These are phyloP conservation scores for Pao palembangensis DNA, from an alignment of 2,113 vertebrate species.

Conservation along the genomic window DNA sequence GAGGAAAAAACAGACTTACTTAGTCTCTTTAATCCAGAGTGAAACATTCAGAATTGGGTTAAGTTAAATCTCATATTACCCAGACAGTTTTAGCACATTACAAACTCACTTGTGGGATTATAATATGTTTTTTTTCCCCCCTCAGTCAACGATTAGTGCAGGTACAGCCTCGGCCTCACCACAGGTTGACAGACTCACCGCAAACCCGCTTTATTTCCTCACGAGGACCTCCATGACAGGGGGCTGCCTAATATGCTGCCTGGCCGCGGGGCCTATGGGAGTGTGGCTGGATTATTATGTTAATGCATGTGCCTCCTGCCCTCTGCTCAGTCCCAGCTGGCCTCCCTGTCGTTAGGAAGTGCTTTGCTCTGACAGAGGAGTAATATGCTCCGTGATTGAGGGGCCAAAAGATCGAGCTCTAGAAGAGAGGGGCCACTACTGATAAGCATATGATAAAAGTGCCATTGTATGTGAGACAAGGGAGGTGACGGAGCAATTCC, in stretches of 20 bases:
- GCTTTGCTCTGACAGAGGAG: conserved; percentile 98
- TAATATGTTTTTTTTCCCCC: conserved; percentile 44
- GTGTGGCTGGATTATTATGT: conserved; percentile 98
- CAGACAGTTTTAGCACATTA: conserved; percentile 16
- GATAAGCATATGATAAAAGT: conserved; percentile 88
- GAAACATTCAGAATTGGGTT: conserved; percentile 60
- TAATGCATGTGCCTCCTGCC: conserved; percentile 97
- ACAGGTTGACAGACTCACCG: conserved; percentile 92
- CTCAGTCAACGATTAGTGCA: conserved; percentile 62
- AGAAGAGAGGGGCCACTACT: conserved; percentile 79
- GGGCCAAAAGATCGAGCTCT: conserved; percentile 92
- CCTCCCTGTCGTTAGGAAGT: conserved; percentile 94
- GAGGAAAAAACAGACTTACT: conserved; percentile 45
- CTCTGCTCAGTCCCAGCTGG: conserved; percentile 97
- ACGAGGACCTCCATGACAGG: conserved; percentile 75
- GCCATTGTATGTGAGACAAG: conserved; percentile 70
- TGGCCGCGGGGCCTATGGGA: conserved; percentile 96
- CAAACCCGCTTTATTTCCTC: conserved; percentile 75
- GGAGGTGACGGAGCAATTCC: conserved; percentile 65
- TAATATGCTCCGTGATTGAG: conserved; percentile 99
- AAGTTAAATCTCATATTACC: conserved; percentile 48
- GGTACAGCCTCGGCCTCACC: conserved; percentile 65
- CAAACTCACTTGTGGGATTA: conserved; percentile 11
- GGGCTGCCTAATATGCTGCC: conserved; percentile 95
- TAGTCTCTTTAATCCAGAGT: conserved; percentile 54